Percentiles rank a stretch among this genome's conserved stretches.
phyloP scores from a whole-genome alignment of 2,888 invertebrate genomes.

The Apamea sordens region DNA sequence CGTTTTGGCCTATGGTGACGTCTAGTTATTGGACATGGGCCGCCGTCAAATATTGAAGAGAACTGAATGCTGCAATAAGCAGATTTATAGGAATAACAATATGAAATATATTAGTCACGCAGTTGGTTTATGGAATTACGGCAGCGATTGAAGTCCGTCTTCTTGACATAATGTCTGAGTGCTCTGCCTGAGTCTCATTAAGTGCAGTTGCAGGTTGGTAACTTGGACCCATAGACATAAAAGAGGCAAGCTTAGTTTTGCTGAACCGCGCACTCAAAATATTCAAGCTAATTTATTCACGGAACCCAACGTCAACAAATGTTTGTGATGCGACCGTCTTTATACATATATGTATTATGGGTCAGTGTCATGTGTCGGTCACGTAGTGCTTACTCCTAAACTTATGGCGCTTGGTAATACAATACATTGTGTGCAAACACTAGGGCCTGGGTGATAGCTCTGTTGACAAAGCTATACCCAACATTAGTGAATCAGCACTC shows the following conservation, averaged over 20 bases:
- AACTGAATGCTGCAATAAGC: neutral
- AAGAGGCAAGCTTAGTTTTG: neutral
- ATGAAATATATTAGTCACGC: neutral
- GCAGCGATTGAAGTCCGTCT: neutral
- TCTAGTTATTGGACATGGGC: neutral
- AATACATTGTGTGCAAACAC: slow-evolving; percentile 80
- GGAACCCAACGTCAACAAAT: slow-evolving; percentile 67
- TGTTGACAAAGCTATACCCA: slow-evolving; percentile 63
- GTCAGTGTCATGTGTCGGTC: slow-evolving; percentile 86
- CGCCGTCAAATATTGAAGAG: neutral
- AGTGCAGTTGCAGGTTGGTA: neutral
- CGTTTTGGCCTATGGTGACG: slow-evolving; percentile 7
- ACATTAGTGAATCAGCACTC: slow-evolving; percentile 67
- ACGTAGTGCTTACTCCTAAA: slow-evolving; percentile 87
- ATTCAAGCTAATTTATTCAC: slow-evolving; percentile 48
- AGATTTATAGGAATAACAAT: neutral
- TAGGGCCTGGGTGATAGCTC: slow-evolving; percentile 49
- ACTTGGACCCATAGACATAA: too few species aligned
- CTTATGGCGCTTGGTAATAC: slow-evolving; percentile 83
- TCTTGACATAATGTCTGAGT: neutral
- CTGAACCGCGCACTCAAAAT: neutral
- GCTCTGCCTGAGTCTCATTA: too few species aligned
- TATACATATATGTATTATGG: slow-evolving; percentile 76
- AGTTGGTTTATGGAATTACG: neutral
- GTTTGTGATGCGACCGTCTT: slow-evolving; percentile 65